phyloP scores from a whole-genome alignment of 2,888 invertebrate genomes.

The Augochlorella aurata region DNA sequence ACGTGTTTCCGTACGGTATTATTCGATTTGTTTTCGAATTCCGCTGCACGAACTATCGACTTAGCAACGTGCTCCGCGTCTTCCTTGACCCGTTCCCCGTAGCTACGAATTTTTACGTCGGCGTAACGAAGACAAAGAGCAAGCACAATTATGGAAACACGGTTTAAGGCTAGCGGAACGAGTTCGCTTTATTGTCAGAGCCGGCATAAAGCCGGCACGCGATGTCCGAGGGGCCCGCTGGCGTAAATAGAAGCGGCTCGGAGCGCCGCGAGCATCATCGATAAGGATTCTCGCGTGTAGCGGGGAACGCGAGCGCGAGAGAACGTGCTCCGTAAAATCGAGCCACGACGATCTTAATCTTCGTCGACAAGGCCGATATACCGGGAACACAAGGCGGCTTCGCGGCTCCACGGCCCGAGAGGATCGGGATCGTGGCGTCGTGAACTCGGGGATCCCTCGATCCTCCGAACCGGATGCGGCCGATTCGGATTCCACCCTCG shows the following conservation, averaged over 20 bases:
- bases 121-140: no score
- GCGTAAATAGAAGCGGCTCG: slow-evolving; percentile 16
- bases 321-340: slow-evolving; percentile 43
- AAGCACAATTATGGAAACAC: background rate
- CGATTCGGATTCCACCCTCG: background rate
- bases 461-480: slow-evolving; percentile 2
- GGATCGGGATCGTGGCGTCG: slow-evolving; percentile 41
- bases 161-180: background rate
- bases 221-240: background rate
- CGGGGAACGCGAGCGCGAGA: background rate
- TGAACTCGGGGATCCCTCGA: slow-evolving; percentile 1
- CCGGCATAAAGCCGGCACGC: background rate
- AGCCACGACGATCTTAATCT: slow-evolving; percentile 63
- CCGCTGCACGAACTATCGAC: no score
- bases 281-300: slow-evolving; percentile 47
- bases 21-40: no score
- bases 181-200: background rate
- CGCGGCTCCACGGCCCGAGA: slow-evolving; percentile 31
- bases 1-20: no score
- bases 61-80: no score
- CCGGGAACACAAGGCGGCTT: slow-evolving; percentile 46
- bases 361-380: slow-evolving; percentile 57
- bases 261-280: slow-evolving; percentile 19
- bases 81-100: no score
- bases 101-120: no score